phyloP scores from a whole-genome alignment of 2,113 vertebrate species.

The Chinchilla lanigera region DNA sequence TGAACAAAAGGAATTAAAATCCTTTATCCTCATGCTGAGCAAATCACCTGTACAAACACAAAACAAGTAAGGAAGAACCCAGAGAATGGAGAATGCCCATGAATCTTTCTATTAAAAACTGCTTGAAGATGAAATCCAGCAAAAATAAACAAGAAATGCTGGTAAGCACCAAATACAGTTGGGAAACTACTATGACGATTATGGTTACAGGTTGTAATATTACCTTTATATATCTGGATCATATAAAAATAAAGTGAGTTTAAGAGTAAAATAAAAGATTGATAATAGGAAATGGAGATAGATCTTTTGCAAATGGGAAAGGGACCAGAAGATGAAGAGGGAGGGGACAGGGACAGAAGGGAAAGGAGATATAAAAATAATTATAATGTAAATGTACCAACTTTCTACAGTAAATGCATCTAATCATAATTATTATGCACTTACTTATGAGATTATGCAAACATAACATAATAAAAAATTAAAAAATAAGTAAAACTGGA shows the following conservation, averaged over 20 bases:
- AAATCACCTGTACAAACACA: background rate
- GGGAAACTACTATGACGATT: background rate
- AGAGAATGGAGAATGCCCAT: background rate
- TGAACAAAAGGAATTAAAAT: background rate
- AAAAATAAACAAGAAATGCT: slow-evolving; percentile 42
- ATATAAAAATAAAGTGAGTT: background rate
- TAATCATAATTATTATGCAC: background rate
- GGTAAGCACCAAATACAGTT: background rate
- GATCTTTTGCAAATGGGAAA: too few species aligned
- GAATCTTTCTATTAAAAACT: background rate
- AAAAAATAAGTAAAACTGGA: background rate
- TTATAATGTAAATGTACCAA: background rate
- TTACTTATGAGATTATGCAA: background rate
- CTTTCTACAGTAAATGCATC: background rate
- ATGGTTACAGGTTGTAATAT: background rate
- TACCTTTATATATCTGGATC: background rate
- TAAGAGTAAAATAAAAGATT: too few species aligned
- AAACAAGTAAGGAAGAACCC: background rate
- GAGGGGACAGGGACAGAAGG: background rate
- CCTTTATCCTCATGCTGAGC: background rate
- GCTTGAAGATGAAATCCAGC: slow-evolving; percentile 6
- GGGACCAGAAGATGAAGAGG: too few species aligned
- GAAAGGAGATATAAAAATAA: background rate
- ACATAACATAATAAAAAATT: background rate
- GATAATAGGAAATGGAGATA: too few species aligned